Evolutionary conservation across 2,888 invertebrate species (phyloP), one percentile per base, ranked within the genome.

Genomic region (Tortricodes alternella): DNA sequence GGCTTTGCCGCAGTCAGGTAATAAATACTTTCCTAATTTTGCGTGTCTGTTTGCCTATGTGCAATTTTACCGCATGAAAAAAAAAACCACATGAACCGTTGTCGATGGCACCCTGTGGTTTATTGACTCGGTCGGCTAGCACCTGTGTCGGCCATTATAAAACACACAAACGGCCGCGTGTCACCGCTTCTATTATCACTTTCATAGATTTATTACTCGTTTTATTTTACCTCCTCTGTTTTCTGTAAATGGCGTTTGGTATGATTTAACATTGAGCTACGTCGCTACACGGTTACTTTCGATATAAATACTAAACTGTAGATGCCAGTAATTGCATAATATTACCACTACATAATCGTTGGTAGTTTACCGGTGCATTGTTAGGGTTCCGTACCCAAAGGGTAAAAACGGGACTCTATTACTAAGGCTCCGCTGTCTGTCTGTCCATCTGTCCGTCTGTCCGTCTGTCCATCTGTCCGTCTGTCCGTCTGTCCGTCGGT

Each of bases 121-220:
- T 61, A 62, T 62, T 59, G 59, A 58, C 46, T 50, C 68, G 69
- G 16, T 13, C 24, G 37, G 37, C n/a, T n/a, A 29, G 49, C 58
- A 61, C 51, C 56, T 55, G 46, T 50, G 59, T 41, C 46, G 48
- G 24, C 75, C 73, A 82, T 85, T 82, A 83, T 80, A 79, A 83
- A 78, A 78, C 73, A 78, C 74, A 77, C 78, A 74, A 76, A 66
- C 76, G 73, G 74, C 77, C 71, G 73, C 73, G 71, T 74, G 81
- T 80, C 83, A 85, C 82, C 81, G 80, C 73, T 62, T 68, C 69
- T 66, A 71, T 73, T 76, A 78, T 79, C 80, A 80, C 71, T 78
- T 76, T 67, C 73, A 62, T 70, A 69, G 76, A 83, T 83, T 83
- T 83, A 83, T 81, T 68, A 75, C 67, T 65, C 68, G 70, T 76